phyloP scores from a whole-genome alignment of 2,888 invertebrate species.

The Nymphalis urticae region DNA sequence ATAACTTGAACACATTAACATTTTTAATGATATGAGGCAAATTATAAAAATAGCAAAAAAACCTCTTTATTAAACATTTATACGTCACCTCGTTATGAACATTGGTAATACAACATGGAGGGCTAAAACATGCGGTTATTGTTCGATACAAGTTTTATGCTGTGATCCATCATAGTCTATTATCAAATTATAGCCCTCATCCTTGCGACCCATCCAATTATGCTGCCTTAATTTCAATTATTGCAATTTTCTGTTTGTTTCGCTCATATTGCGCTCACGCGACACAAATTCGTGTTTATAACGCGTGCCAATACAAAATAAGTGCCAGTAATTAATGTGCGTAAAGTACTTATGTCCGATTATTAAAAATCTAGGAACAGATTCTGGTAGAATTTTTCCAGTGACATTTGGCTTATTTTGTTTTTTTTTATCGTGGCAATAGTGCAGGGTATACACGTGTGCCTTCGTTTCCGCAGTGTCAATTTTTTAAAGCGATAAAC shows the following conservation, averaged over 20 bases:
- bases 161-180: conserved; percentile 48
- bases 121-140: conserved; percentile 20
- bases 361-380: too few species aligned
- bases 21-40: too few species aligned
- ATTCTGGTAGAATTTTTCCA: conserved; percentile 19
- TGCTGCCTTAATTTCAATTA: conserved; percentile 45
- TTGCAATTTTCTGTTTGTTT: conserved; percentile 37
- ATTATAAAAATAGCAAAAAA: too few species aligned
- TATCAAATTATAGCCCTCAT: conserved; percentile 46
- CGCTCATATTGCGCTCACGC: conserved; percentile 6
- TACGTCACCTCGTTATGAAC: neutral
- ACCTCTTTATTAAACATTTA: neutral
- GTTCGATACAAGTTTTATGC: conserved; percentile 34
- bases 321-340: too few species aligned
- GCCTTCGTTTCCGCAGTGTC: conserved; percentile 49
- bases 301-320: too few species aligned
- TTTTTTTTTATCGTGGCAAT: conserved; percentile 20
- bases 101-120: neutral
- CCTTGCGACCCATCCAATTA: conserved; percentile 46
- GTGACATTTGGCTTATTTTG: conserved; percentile 19
- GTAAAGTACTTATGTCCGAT: too few species aligned
- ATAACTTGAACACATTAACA: too few species aligned
- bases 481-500: conserved; percentile 49
- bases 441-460: conserved; percentile 30
- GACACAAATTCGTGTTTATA: neutral